These are phyloP conservation scores for Tridacna crocea DNA, from an alignment of 2,888 invertebrate species.

Conservation along the genomic window DNA sequence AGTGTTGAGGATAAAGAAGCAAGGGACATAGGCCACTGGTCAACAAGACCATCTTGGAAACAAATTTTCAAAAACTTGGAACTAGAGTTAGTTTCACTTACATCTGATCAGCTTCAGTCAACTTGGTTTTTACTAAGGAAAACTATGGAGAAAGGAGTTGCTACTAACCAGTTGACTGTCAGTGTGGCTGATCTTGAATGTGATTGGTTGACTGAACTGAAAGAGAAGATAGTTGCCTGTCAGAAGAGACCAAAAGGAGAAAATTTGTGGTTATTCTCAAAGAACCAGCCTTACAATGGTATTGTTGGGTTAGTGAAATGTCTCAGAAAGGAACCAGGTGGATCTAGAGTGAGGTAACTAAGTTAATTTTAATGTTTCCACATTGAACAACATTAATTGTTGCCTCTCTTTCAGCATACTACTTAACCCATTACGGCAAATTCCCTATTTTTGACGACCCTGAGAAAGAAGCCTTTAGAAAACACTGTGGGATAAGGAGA, in stretches of 20 bases:
- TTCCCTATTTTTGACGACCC: too few species aligned
- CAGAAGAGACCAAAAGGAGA: conserved; percentile 85
- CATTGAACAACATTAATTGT: background rate
- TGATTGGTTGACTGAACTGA: conserved; percentile 92
- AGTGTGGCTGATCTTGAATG: conserved; percentile 61
- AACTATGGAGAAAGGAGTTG: conserved; percentile 26
- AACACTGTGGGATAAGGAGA: conserved; percentile 1
- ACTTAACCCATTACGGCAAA: too few species aligned
- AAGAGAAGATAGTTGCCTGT: conserved; percentile 90
- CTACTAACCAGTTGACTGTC: conserved; percentile 55
- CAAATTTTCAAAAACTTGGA: conserved; percentile 80
- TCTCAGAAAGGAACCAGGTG: conserved; percentile 93
- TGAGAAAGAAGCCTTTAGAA: too few species aligned
- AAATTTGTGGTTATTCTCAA: conserved; percentile 87
- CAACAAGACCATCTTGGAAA: conserved; percentile 66
- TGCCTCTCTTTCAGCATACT: background rate
- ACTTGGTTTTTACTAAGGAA: conserved; percentile 88
- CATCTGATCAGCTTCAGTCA: conserved; percentile 87
- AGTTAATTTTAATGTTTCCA: background rate
- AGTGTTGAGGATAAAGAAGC: conserved; percentile 31
- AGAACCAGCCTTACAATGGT: conserved; percentile 90
- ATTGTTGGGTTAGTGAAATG: conserved; percentile 95
- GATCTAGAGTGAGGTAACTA: conserved; percentile 89
- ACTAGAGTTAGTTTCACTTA: conserved; percentile 87
- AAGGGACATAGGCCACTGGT: conserved; percentile 61